phyloP scores from a whole-genome alignment of 2,113 vertebrate species.

The Gavia stellata region DNA sequence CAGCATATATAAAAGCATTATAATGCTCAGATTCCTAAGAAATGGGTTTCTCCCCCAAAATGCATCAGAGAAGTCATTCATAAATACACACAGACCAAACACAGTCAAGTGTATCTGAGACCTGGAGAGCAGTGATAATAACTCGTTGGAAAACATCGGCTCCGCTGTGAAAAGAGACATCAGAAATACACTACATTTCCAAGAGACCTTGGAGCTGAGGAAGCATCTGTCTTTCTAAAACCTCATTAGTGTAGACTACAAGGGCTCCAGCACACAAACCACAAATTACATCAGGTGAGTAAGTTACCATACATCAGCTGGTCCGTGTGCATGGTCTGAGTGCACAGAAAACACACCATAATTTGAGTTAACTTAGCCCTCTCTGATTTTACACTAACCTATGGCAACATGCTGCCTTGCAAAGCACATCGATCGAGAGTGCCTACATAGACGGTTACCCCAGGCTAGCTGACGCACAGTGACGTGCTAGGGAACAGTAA shows the following conservation, averaged over 20 bases:
- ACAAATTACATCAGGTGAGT: slow-evolving; percentile 54
- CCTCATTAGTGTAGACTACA: slow-evolving; percentile 8
- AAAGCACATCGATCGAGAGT: background rate
- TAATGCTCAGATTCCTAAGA: background rate
- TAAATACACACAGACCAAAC: background rate
- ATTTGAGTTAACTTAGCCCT: background rate
- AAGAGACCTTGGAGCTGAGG: slow-evolving; percentile 38
- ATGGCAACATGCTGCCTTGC: background rate
- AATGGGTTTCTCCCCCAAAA: background rate
- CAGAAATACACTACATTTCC: slow-evolving; percentile 18
- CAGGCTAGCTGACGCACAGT: background rate
- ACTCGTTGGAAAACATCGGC: background rate
- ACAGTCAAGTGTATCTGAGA: background rate
- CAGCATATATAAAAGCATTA: background rate
- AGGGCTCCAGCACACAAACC: slow-evolving; percentile 19
- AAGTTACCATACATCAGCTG: slow-evolving; percentile 32
- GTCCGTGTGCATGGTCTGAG: background rate
- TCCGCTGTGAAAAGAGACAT: slow-evolving; percentile 4
- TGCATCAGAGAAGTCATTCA: background rate
- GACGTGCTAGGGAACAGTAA: background rate
- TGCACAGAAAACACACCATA: background rate
- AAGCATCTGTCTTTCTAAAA: slow-evolving; percentile 54
- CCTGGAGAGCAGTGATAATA: background rate
- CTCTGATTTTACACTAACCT: background rate
- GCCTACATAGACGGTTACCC: background rate